A percentile compares a stretch with the other conserved stretches of the same genome.
Evolutionary conservation across 1,140 invertebrate genomes (phyloP).

Genomic region (Hylaeus volcanicus): DNA sequence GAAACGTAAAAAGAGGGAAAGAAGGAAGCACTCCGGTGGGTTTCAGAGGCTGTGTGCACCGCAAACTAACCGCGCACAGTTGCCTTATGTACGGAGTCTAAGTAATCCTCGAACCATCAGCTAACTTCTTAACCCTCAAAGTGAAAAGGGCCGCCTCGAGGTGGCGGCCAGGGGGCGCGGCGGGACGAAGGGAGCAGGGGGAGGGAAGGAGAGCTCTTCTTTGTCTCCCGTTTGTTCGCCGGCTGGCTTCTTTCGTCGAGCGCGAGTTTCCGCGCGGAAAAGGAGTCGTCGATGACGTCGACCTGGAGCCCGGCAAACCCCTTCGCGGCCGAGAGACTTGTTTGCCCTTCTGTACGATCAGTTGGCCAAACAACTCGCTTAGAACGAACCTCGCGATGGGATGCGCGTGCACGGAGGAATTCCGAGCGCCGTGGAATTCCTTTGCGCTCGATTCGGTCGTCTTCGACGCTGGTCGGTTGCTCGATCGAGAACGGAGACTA

Average conservation of each 20-base stretch:
- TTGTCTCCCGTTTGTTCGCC: slow-evolving; percentile 31
- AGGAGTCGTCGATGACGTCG: slow-evolving; percentile 38
- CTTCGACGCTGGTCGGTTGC: too few relatives aligned
- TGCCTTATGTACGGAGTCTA: slow-evolving; percentile 60
- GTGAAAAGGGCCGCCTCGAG: slow-evolving; percentile 56
- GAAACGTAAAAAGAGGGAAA: slow-evolving; percentile 6
- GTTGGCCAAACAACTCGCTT: slow-evolving; percentile 54
- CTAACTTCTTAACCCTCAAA: slow-evolving; percentile 68
- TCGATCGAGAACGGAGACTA: not conserved
- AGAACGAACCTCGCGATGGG: not conserved
- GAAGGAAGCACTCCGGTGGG: slow-evolving; percentile 25
- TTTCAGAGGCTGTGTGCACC: slow-evolving; percentile 40
- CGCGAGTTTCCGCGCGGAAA: slow-evolving; percentile 31
- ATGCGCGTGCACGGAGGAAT: slow-evolving; percentile 8
- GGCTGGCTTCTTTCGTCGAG: slow-evolving; percentile 22
- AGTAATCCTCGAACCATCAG: slow-evolving; percentile 65
- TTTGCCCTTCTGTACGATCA: slow-evolving; percentile 63
- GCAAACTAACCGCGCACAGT: slow-evolving; percentile 51
- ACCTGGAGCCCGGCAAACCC: slow-evolving; percentile 20
- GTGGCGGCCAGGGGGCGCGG: not conserved
- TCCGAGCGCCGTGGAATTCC: slow-evolving; percentile 8
- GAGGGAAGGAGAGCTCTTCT: not conserved
- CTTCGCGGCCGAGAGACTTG: slow-evolving; percentile 51
- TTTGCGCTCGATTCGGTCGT: not conserved
- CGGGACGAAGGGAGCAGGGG: not conserved